Base-by-base conservation (phyloP, 2,113 vertebrate species). In the Podarcis raffonei region DNA sequence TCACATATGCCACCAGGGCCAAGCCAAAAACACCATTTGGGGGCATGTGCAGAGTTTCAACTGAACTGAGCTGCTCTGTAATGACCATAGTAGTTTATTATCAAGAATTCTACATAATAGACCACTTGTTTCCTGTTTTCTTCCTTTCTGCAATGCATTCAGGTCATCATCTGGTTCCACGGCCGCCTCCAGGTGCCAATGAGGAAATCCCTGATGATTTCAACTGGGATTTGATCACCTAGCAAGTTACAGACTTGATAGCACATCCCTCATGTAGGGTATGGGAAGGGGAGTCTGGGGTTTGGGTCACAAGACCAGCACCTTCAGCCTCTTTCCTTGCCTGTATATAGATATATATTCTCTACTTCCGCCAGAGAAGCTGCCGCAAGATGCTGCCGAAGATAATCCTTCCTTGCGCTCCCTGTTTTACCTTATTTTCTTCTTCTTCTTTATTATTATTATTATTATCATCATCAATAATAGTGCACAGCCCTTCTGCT, bases 181-280 rank as follows among this genome's bases (percentile, higher is more conserved):
- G 97, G 92, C 97, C 96, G 37, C 96, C 97, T 92, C 96, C 97
- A 80, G 96, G 97, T n/a, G 94, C 96, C 96, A 97, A 66, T 2
- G 97, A 98, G 87, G 97, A 98, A 94, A 98, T 98, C 89, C 96
- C 97, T 0, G 97, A 98, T 86, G 97, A 97, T 94, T 98, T 98
- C 48, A 97, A 98, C 87, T 98, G 97, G 97, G 97, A 98, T 96
- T 97, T 97, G 94, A 98, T 98, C 94, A 97, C 97, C 93, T 98
- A 97, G 95, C 84, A 22, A 90, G 86, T 91, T 90, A 86, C 25
- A 90, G 93, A 96, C 95, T 93, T 62, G 57, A 94, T 87, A 95
- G 93, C 91, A 92, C 66, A 78, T 95, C 94, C 95, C 94, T 92
- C n/a, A 3, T 71, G 87, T 89, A 90, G 94, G 94, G 92, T 72